Evolutionary conservation across 2,888 invertebrate species (phyloP), one percentile per base, ranked within the genome.

Genomic region (Hypomecis punctinalis): DNA sequence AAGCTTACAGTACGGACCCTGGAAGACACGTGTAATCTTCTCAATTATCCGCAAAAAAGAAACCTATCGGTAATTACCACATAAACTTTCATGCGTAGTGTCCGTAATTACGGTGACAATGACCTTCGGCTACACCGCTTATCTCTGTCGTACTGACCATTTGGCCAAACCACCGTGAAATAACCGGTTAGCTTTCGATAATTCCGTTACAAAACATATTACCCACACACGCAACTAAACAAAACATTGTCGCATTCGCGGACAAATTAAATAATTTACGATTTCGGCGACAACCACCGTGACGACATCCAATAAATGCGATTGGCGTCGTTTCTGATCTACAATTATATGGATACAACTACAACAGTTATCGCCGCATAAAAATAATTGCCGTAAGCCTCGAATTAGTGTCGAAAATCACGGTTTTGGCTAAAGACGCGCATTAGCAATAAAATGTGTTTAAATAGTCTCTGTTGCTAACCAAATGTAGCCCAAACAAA

Each of bases 211-310:
- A 61, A 70, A 66, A 70, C 57, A 65, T 45, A 69, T 64, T 54
- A 61, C 52, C 56, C 47, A 55, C 59, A 61, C 72, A 72, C 72
- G 72, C 74, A 74, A 71, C 66, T 49, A 65, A 65, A 64, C 61
- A 61, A 46, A 70, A 70, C 64, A 66, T 56, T 70, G 73, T 74
- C 73, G 66, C 73, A 70, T 69, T 71, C 68, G 71, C 67, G 64
- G 63, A 63, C 68, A 73, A 69, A 73, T 73, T 73, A 70, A 73
- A 67, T 70, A 72, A 74, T 72, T 70, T 70, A 73, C 70, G 68
- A 74, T 75, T 72, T 66, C 43, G 67, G 66, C 62, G 71, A 73
- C 73, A 72, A 70, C 74, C 75, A 71, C 74, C 76, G 74, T 75
- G 73, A 73, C 70, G 60, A 72, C 70, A 74, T 67, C 58, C 63